phyloP scores from a whole-genome alignment of 2,888 invertebrate species.

The Ectemnius cavifrons region DNA sequence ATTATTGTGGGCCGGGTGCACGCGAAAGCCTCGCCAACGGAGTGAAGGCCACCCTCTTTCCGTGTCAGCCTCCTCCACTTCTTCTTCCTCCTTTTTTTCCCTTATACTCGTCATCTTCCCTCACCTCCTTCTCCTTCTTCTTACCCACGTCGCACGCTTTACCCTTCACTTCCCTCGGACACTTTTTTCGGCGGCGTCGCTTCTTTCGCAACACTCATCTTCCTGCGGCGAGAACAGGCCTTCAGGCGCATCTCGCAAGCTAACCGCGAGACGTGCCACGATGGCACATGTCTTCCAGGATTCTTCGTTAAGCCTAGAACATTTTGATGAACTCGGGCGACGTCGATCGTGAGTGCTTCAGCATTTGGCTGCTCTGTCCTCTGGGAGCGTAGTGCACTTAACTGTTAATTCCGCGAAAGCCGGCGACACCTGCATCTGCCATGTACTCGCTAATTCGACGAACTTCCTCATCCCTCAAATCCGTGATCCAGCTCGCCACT shows the following conservation, averaged over 20 bases:
- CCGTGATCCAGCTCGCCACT: not conserved
- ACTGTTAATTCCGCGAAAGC: constrained; percentile 15
- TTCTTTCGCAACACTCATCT: constrained; percentile 26
- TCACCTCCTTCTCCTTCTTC: constrained; percentile 8
- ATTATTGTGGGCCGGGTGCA: constrained; percentile 63
- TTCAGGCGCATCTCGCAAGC: too few relatives aligned
- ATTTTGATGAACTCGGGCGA: constrained; percentile 15
- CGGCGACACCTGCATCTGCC: constrained; percentile 21
- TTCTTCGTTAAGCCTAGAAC: constrained; percentile 34
- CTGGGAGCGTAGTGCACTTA: constrained; percentile 5
- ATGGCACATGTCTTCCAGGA: constrained; percentile 2
- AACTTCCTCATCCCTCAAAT: constrained; percentile 13
- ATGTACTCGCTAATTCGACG: constrained; percentile 24
- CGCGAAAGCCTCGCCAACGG: constrained; percentile 40
- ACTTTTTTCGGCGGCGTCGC: not conserved
- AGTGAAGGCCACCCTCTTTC: constrained; percentile 32
- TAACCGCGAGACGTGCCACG: constrained; percentile 5
- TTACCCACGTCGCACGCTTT: not conserved
- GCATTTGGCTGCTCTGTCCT: constrained; percentile 1
- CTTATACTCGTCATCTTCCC: constrained; percentile 18
- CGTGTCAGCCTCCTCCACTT: constrained; percentile 44
- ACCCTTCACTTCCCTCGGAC: not conserved
- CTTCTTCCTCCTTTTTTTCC: constrained; percentile 11
- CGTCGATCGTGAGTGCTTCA: not conserved
- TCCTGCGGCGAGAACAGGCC: constrained; percentile 1